Conservation (phyloP, 1,140 invertebrate genomes). For the Papilio xuthus region DNA sequence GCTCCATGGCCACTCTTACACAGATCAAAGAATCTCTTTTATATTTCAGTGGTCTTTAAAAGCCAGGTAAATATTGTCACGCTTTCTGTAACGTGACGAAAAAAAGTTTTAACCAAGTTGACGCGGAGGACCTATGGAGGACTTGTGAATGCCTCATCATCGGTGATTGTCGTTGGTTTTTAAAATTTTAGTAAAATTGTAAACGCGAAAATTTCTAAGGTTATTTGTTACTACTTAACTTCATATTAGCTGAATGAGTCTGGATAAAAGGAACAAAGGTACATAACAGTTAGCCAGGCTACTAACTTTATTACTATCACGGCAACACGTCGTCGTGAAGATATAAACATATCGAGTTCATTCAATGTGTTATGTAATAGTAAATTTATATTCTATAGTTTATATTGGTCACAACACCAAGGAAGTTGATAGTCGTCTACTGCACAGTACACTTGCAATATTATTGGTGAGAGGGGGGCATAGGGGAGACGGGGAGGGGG, state of each 20-base stretch:
- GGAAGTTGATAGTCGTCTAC: slow-evolving; percentile 29
- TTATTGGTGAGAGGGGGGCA: slow-evolving; percentile 43
- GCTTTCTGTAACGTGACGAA: neutral
- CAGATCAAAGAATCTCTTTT: slow-evolving; percentile 67
- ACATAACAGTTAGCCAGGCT: too few relatives aligned
- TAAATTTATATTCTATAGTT: slow-evolving; percentile 24
- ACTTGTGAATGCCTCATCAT: too few relatives aligned
- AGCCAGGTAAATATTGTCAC: slow-evolving; percentile 46
- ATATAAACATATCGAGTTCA: too few relatives aligned
- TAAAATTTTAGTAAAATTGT: too few relatives aligned
- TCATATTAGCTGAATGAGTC: too few relatives aligned
- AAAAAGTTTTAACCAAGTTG: neutral
- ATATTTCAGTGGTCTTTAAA: slow-evolving; percentile 41
- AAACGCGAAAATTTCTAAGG: too few relatives aligned
- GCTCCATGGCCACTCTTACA: slow-evolving; percentile 58
- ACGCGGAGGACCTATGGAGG: too few relatives aligned
- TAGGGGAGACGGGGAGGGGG: slow-evolving; percentile 9
- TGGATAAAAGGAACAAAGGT: too few relatives aligned
- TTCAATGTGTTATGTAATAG: neutral
- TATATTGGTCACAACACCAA: slow-evolving; percentile 21
- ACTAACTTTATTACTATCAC: too few relatives aligned
- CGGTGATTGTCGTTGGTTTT: too few relatives aligned
- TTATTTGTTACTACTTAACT: too few relatives aligned
- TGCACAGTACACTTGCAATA: slow-evolving; percentile 48
- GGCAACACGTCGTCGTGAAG: too few relatives aligned